Evolutionary conservation across 2,888 invertebrate species (phyloP).

Genomic region (Gortyna flavago): DNA sequence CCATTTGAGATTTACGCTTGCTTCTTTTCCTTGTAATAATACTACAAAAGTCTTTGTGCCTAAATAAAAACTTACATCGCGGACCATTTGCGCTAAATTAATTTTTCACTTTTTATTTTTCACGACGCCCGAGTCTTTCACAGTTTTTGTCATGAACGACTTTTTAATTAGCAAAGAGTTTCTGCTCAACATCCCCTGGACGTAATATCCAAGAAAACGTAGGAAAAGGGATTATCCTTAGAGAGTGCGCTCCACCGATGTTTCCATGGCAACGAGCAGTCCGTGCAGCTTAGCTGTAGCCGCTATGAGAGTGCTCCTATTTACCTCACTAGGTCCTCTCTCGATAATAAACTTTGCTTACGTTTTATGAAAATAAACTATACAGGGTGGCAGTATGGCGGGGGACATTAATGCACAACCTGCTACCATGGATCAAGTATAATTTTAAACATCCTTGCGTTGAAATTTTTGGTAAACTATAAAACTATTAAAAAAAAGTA

Average conservation of each 20-base stretch:
- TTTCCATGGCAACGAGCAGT: constrained; percentile 34
- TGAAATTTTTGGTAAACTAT: no score
- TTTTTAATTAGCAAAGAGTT: constrained; percentile 57
- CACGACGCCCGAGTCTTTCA: constrained; percentile 16
- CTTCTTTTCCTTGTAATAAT: constrained; percentile 2
- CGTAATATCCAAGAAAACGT: constrained; percentile 29
- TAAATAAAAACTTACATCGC: constrained; percentile 24
- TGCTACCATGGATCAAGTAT: neutral
- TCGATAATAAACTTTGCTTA: constrained; percentile 5
- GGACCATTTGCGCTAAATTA: constrained; percentile 11
- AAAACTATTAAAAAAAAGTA: no score
- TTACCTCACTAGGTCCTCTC: constrained; percentile 3
- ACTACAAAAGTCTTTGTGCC: constrained; percentile 24
- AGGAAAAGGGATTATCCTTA: constrained; percentile 45
- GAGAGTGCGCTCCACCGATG: constrained; percentile 22
- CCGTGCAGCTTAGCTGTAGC: neutral
- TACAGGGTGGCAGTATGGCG: neutral
- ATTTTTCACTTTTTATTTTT: constrained; percentile 35
- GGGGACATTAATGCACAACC: neutral
- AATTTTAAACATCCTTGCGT: no score
- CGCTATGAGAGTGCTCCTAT: constrained; percentile 1
- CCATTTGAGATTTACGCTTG: neutral
- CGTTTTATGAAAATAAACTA: neutral
- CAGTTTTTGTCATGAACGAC: constrained; percentile 33
- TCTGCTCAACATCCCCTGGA: constrained; percentile 25